phyloP scores from a whole-genome alignment of 2,113 vertebrate genomes.

The Gallinago media region DNA sequence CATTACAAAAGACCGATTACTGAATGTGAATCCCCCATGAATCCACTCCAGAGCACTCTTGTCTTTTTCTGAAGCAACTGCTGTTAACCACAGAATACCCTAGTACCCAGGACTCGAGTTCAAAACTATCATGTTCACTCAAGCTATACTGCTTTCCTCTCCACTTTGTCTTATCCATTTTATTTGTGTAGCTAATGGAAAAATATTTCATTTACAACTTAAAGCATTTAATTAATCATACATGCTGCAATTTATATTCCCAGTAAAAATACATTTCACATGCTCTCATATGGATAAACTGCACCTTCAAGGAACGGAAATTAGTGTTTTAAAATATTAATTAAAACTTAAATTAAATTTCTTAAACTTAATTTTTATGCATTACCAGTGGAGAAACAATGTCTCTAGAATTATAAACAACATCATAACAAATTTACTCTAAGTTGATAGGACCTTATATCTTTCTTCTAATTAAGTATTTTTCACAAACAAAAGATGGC shows the following conservation, averaged over 20 bases:
- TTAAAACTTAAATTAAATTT: constrained; percentile 53
- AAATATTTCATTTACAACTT: constrained; percentile 28
- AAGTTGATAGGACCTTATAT: constrained; percentile 29
- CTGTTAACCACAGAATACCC: not conserved
- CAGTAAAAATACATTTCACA: not conserved
- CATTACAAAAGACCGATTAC: not conserved
- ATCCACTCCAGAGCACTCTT: not conserved
- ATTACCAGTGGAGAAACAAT: constrained; percentile 39
- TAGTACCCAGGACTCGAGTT: not conserved
- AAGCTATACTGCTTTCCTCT: not conserved
- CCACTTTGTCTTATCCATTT: not conserved
- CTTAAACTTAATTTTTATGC: constrained; percentile 38
- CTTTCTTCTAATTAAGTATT: not conserved
- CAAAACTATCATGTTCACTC: not conserved
- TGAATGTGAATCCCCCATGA: not conserved
- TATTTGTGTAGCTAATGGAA: not conserved
- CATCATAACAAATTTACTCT: not conserved
- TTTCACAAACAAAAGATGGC: constrained; percentile 13
- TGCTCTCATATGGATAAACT: constrained; percentile 31
- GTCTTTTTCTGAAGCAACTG: not conserved
- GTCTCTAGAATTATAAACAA: constrained; percentile 22
- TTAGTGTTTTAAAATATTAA: constrained; percentile 42
- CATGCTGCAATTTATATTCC: not conserved
- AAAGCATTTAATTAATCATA: constrained; percentile 52
- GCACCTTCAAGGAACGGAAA: constrained; percentile 27